Evolutionary conservation across 2,113 vertebrate genomes (phyloP), one percentile per base, ranked within the genome.

Genomic region (Haemorhous mexicanus): DNA sequence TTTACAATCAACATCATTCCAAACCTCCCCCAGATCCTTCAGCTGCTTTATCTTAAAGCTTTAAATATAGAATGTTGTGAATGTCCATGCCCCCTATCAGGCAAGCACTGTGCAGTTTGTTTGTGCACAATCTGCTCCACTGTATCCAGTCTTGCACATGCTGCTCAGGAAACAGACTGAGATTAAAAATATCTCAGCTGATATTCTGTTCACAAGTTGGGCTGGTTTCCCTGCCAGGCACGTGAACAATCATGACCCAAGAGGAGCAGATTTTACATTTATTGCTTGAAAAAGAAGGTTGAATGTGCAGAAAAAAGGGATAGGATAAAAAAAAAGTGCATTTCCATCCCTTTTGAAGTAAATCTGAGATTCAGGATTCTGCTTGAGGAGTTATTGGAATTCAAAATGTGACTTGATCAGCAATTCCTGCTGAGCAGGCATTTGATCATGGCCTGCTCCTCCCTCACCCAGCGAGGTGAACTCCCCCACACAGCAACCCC

Each of bases 171-270:
- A 92, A 61, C 67, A 84, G 72, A 47, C 47, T 4, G 33, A 52
- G 67, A 93, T 83, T 84, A 90, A 90, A 96, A 90, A 87, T 85
- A 96, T 33, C 82, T 43, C 78, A 39, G 77, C 50, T 87, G 85
- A 24, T 49, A 15, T 33, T 50, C 9, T 62, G 46, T 55, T 72
- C 43, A 4, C 15, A 39, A 88, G 22, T 85, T 87, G 75, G 74
- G 73, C 44, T 90, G 78, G 14, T 55, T 85, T 90, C 58, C 30
- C 78, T 92, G 68, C 66, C 90, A 75, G 78, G 43, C 41, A 91
- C 55, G 7, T 3, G 67, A 88, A 85, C 56, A 41, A 56, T 27
- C 11, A 18, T 0, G 0, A 84, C 64, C 55, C 58, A 67, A 47
- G 33, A 85, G 46, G 7, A 85, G 32, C 17, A 83, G 39, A 64